Evolutionary conservation across 1,140 invertebrate species (phyloP), one percentile per base, ranked within the genome.

Genomic region (Drosophila melanica): DNA sequence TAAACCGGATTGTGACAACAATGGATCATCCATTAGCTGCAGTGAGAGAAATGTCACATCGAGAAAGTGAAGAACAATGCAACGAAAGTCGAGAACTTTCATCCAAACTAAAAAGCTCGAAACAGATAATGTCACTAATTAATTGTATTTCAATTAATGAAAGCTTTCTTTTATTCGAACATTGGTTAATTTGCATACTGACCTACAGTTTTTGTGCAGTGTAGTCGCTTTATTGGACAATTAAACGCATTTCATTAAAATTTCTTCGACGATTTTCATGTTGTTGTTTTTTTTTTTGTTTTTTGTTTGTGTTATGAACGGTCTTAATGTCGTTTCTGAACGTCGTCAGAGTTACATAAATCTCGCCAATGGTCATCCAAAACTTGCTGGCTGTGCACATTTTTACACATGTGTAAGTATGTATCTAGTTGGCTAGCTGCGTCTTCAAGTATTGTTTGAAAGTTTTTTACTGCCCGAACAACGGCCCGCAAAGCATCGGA

Each of bases 341-440:
- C 67, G 44, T 53, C 68, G 65, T 62, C 70, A 77, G 50, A 86
- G 86, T 89, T 89, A 89, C 77, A 87, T 87, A 78, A 89, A 89
- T 89, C 84, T 89, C 55, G 80, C 51, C 84, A 84, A 87, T 82
- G 76, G 76, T 66, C n/a, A 71, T 55, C 51, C 57, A 75, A 89
- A 89, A 81, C 84, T 87, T 77, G 84, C 84, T 90, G 80, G 42
- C 74, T 75, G 63, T 90, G 84, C 84, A 84, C 84, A 89, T 89
- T 89, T 90, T 89, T 73, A 89, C 85, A 89, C 85, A 89, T 84
- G 65, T 48, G 55, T 10, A 57, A 37, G 14, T 54, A 51, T 59
- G 16, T 54, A 51, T 59, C 12, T 9, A 27, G 37, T 59, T 68
- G 64, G 53, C 50, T 37, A 16, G 27, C 35, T 27, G 35, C 33